Conservation (phyloP, 2,797 vertebrate genomes). For the Thalassophryne amazonica region DNA sequence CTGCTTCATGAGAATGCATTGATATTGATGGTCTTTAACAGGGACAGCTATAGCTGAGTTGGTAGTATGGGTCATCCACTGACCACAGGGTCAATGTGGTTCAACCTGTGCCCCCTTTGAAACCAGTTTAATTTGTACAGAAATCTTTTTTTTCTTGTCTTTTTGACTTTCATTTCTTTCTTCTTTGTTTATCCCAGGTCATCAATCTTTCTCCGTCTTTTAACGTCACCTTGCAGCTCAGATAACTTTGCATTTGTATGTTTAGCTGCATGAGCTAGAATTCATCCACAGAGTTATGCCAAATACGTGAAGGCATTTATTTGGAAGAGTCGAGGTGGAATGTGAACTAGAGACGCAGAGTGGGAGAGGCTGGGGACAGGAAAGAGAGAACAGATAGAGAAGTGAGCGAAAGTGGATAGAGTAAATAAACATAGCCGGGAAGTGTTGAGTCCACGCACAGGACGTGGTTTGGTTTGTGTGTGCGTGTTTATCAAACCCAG, state of each 20-base stretch:
- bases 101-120: too few species aligned
- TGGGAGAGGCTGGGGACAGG: constrained; percentile 43
- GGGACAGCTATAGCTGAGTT: too few species aligned
- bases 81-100: too few species aligned
- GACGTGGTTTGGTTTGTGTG: constrained; percentile 67
- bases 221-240: not conserved
- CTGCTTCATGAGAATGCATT: too few species aligned
- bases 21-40: too few species aligned
- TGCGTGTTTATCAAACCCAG: constrained; percentile 75
- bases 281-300: constrained; percentile 13
- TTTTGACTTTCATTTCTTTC: too few species aligned
- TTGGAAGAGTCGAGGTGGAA: constrained; percentile 16
- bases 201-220: too few species aligned
- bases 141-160: too few species aligned
- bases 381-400: constrained; percentile 68
- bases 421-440: constrained; percentile 75
- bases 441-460: constrained; percentile 72
- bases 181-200: too few species aligned
- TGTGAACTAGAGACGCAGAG: constrained; percentile 21
- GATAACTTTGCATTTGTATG: not conserved
- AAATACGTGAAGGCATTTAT: constrained; percentile 43
- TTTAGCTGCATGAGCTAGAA: constrained; percentile 7
- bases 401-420: constrained; percentile 53
- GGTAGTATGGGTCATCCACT: too few species aligned
- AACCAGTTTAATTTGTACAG: too few species aligned